phyloP scores from a whole-genome alignment of 1,140 invertebrate species.

The Lysiphlebus fabarum region DNA sequence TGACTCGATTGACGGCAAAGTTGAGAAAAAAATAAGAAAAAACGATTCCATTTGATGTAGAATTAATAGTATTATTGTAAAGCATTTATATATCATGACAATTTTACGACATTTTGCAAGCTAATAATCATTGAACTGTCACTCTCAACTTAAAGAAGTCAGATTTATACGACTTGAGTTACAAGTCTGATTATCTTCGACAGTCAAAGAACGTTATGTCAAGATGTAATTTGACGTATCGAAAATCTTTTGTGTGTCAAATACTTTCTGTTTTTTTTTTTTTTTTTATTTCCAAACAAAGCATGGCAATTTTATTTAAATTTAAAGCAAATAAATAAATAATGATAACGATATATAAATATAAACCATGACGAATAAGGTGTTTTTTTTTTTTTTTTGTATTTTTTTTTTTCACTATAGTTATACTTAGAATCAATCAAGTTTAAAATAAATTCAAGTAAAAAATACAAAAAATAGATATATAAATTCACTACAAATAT shows the following conservation, averaged over 20 bases:
- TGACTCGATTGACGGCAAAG: too few relatives aligned
- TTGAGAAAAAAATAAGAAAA: too few relatives aligned
- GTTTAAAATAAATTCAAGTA: not conserved
- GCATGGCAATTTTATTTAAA: too few relatives aligned
- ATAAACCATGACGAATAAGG: not conserved
- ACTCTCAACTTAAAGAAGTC: not conserved
- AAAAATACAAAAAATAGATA: constrained; percentile 10
- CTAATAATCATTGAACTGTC: not conserved
- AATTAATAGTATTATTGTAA: too few relatives aligned
- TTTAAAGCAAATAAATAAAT: not conserved
- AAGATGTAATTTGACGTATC: constrained; percentile 27
- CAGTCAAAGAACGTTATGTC: constrained; percentile 23
- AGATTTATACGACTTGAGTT: constrained; percentile 31
- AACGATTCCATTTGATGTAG: too few relatives aligned
- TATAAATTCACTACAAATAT: not conserved
- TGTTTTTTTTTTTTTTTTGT: too few relatives aligned
- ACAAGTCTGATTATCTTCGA: constrained; percentile 33
- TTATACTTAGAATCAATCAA: too few relatives aligned
- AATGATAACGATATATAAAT: too few relatives aligned
- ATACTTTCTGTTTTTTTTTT: too few relatives aligned
- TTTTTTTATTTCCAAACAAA: too few relatives aligned
- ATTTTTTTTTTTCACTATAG: too few relatives aligned
- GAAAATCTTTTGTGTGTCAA: constrained; percentile 7
- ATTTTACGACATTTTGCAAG: not conserved
- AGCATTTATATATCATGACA: too few relatives aligned